These are phyloP conservation scores for Doryteuthis pealeii DNA, from an alignment of 1,140 invertebrate species.

Conservation along the genomic window DNA sequence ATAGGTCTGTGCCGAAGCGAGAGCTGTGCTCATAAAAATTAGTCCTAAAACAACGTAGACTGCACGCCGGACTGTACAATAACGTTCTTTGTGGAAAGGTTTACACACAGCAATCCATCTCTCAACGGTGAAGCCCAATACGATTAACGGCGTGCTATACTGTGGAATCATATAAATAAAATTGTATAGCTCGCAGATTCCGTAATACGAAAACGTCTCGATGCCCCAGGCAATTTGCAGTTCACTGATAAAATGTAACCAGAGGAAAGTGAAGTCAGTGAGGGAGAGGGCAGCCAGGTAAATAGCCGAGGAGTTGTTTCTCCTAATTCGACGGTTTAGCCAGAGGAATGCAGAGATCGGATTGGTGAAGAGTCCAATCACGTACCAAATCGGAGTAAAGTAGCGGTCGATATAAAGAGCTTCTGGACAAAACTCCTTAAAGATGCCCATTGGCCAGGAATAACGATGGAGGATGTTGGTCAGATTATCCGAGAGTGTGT, in stretches of 20 bases:
- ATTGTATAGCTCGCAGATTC: constrained; percentile 40
- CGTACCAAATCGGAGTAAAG: constrained; percentile 45
- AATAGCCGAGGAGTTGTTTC: constrained; percentile 51
- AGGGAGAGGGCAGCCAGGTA: constrained; percentile 53
- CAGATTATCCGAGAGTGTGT: not conserved
- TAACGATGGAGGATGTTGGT: not conserved
- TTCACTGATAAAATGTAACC: constrained; percentile 49
- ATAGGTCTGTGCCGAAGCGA: constrained; percentile 31
- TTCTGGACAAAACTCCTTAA: not conserved
- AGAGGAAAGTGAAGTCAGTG: constrained; percentile 46
- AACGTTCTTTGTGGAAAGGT: constrained; percentile 72
- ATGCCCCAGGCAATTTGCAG: constrained; percentile 50
- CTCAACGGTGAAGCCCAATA: constrained; percentile 80
- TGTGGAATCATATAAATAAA: constrained; percentile 42
- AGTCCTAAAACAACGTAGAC: constrained; percentile 64
- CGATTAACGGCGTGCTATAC: constrained; percentile 46
- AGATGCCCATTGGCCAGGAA: not conserved
- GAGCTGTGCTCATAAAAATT: constrained; percentile 21
- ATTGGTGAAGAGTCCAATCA: constrained; percentile 52
- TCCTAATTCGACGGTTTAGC: constrained; percentile 42
- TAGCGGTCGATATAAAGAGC: constrained; percentile 36
- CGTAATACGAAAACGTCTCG: constrained; percentile 31
- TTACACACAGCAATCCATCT: constrained; percentile 79
- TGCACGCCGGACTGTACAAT: constrained; percentile 77
- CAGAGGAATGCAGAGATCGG: constrained; percentile 48